Evolutionary conservation across 2,113 vertebrate genomes (phyloP).

Genomic region (Cepphus grylle): DNA sequence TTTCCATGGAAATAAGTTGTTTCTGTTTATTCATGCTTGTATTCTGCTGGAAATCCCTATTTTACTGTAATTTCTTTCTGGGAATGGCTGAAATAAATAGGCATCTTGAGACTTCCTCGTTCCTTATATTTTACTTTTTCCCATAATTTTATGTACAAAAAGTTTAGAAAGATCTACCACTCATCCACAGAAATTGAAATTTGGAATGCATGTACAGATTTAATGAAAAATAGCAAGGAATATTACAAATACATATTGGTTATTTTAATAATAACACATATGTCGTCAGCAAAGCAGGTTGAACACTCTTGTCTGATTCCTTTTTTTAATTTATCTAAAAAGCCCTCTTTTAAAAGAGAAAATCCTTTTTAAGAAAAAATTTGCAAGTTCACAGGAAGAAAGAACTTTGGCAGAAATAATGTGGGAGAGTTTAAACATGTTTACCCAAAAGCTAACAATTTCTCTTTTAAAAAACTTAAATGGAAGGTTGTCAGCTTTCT

Average conservation of each 20-base stretch:
- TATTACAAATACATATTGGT: background rate
- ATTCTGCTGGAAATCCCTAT: background rate
- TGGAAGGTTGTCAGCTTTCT: background rate
- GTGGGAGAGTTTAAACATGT: background rate
- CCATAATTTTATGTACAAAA: background rate
- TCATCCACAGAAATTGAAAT: background rate
- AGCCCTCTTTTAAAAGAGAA: background rate
- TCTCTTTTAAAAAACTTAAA: background rate
- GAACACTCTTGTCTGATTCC: background rate
- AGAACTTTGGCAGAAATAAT: background rate
- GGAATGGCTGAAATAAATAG: background rate
- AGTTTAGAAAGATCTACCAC: background rate
- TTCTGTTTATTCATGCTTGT: background rate
- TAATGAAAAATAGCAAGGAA: background rate
- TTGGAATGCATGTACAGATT: background rate
- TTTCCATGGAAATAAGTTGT: conserved; percentile 29
- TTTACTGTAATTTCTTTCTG: background rate
- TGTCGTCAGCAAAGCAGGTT: background rate
- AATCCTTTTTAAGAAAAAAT: background rate
- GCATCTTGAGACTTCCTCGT: background rate
- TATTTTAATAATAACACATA: background rate
- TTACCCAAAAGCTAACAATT: background rate
- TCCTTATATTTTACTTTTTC: background rate
- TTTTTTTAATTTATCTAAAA: background rate
- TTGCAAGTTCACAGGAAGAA: background rate